These are phyloP conservation scores for Acanthornis magna DNA, from an alignment of 2,797 vertebrate species.

Conservation along the genomic window DNA sequence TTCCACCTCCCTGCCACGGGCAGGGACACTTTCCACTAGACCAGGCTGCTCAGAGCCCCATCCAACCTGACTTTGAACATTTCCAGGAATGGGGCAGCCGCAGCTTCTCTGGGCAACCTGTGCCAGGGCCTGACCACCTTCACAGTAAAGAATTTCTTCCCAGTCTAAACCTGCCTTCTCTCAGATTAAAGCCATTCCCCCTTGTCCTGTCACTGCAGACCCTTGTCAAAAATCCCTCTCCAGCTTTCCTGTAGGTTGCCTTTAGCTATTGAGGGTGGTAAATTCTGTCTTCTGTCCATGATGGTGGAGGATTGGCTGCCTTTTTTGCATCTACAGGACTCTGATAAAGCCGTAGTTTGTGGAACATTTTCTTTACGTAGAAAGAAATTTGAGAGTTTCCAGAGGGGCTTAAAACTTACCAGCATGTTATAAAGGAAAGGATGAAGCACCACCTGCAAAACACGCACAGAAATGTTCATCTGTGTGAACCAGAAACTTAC, in stretches of 20 bases:
- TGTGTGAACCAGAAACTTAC: background rate
- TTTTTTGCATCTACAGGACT: background rate
- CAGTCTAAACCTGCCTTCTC: background rate
- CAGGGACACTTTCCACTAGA: background rate
- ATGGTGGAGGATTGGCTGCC: background rate
- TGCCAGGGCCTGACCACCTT: background rate
- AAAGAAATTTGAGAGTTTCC: background rate
- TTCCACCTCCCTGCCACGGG: background rate
- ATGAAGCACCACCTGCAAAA: background rate
- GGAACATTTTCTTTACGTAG: background rate
- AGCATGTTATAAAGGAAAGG: background rate
- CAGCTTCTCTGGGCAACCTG: background rate
- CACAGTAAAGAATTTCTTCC: background rate
- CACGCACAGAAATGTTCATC: background rate
- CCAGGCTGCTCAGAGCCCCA: background rate
- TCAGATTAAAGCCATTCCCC: background rate
- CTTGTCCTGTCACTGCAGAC: background rate
- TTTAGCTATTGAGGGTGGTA: background rate
- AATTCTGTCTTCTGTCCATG: background rate
- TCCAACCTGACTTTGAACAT: background rate
- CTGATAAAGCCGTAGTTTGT: background rate
- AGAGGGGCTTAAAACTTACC: background rate
- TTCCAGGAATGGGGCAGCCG: background rate
- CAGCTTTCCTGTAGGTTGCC: background rate
- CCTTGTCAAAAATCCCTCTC: background rate